Base-by-base conservation (phyloP, 2,797 vertebrate genomes). In the Xerus rutilus region DNA sequence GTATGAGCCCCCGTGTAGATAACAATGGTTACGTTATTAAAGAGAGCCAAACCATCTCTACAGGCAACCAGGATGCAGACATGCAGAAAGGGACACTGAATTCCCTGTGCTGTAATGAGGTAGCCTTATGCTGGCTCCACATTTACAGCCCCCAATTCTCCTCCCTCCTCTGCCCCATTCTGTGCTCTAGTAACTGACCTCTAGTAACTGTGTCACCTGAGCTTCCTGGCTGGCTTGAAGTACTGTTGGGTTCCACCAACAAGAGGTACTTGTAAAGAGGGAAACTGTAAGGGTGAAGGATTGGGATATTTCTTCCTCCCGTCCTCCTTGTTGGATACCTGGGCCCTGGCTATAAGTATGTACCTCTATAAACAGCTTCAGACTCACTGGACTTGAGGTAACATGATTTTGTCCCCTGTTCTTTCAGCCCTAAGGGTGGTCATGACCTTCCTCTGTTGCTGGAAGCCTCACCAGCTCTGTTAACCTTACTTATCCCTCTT, bases 11-110 rank as follows among this genome's bases (percentile, higher is more conserved):
- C 79, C 21, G 35, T 2, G 0, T 67, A 73, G 62, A 83, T 49
- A 79, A 20, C 64, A 67, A 35, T 17, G 84, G 70, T 74, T 69
- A 54, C 0, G 0, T 86, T 94, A 45, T 54, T 91, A 83, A 84
- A 86, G 45, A 93, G 11, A 82, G 18, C 47, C 45, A 62, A 95
- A 81, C 28, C 67, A 77, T 93, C 91, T 86, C 64, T 86, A 78
- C 84, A 90, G 89, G 81, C 43, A 76, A 54, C 64, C 73, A 78
- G 62, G 67, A 69, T 2, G 2, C 3, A 93, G 62, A 67, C 28
- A 62, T 4, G 77, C 14, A 32, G 76, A 81, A 78, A 72, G 7
- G 17, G 49, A 73, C 30, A 2, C 18, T 4, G 28, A 20, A 30
- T 54, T 87, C 72, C 45, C 83, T 9, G 5, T 20, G 69, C 5